A percentile compares a stretch with the other conserved stretches of the same genome.
phyloP scores from a whole-genome alignment of 2,113 vertebrate genomes.

The Edolisoma coerulescens region DNA sequence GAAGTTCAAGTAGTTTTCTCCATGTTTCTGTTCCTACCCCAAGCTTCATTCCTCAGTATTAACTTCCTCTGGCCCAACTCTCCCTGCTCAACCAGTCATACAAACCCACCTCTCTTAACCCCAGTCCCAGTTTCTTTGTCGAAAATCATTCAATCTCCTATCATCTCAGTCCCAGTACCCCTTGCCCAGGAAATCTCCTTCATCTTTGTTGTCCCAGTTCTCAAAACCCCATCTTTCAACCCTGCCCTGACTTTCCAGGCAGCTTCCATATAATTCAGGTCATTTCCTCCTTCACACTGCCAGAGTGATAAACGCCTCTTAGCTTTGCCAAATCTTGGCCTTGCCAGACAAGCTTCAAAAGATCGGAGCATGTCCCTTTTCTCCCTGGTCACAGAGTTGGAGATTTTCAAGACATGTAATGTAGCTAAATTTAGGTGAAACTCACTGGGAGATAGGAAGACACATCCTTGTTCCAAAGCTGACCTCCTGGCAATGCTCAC shows the following conservation, averaged over 20 bases:
- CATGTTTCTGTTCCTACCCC: background rate
- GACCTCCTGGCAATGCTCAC: slow-evolving; percentile 18
- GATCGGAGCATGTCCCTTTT: background rate
- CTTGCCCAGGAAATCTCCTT: background rate
- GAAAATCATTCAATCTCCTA: background rate
- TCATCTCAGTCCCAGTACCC: background rate
- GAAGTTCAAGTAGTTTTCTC: background rate
- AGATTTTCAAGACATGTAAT: background rate
- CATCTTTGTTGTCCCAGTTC: background rate
- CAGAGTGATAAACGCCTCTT: background rate
- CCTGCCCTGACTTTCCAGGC: background rate
- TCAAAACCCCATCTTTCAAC: background rate
- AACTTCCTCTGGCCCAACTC: background rate
- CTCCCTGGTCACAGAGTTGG: background rate
- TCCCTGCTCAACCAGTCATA: background rate
- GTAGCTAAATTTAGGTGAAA: background rate
- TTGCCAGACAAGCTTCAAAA: background rate
- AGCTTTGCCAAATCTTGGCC: background rate
- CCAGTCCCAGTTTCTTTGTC: background rate
- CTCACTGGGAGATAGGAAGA: background rate
- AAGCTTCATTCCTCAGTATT: background rate
- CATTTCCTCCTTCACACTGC: background rate
- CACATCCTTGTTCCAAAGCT: background rate
- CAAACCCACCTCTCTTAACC: background rate
- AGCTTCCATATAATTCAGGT: background rate